phyloP scores from a whole-genome alignment of 2,888 invertebrate genomes.

The Melangyna quadrimaculata region DNA sequence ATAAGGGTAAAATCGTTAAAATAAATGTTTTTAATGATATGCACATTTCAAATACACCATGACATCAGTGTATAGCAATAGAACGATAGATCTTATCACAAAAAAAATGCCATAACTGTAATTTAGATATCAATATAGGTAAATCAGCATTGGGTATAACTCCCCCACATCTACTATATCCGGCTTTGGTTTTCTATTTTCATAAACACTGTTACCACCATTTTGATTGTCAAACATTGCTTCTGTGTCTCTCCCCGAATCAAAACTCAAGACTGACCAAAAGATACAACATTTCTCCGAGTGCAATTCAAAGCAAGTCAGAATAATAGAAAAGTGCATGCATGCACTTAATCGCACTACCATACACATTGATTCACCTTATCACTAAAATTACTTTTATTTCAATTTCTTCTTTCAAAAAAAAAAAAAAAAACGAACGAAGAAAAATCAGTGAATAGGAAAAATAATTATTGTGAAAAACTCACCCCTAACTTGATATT shows the following conservation, averaged over 20 bases:
- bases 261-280: not conserved
- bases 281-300: not conserved
- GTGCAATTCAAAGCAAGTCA: conserved; percentile 7
- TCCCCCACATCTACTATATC: not conserved
- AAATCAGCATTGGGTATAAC: not conserved
- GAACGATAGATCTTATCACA: conserved; percentile 48
- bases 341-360: conserved; percentile 50
- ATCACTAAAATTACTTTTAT: conserved; percentile 58
- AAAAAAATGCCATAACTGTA: conserved; percentile 8
- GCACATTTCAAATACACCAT: conserved; percentile 50
- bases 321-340: conserved; percentile 48
- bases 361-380: conserved; percentile 37
- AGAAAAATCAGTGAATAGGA: not conserved
- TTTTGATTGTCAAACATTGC: not conserved
- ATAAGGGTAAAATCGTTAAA: conserved; percentile 34
- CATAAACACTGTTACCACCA: not conserved
- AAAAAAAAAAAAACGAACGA: conserved; percentile 27
- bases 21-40: conserved; percentile 46
- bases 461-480: conserved; percentile 13
- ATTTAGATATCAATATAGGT: conserved; percentile 4
- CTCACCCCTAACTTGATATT: conserved; percentile 62
- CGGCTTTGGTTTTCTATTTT: not conserved
- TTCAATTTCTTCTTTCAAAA: conserved; percentile 37
- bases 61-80: not conserved
- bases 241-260: not conserved